Conservation (phyloP, 2,888 invertebrate species). For the Heliothis peltigera region DNA sequence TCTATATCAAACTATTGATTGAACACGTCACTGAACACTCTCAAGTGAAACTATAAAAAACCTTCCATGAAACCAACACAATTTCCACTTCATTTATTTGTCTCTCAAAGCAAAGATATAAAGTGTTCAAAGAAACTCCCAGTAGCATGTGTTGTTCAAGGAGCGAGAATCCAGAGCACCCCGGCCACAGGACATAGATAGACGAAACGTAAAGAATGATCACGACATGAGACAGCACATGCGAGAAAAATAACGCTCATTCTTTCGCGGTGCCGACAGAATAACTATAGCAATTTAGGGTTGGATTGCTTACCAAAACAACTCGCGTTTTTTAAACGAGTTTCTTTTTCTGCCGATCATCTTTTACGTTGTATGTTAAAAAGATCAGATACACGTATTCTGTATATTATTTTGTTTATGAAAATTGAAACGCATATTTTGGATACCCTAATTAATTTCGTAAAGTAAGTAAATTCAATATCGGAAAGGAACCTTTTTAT, state of each 20-base stretch:
- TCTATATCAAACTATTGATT: background rate
- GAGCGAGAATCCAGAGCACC: constrained; percentile 39
- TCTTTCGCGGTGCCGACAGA: constrained; percentile 65
- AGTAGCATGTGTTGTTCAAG: constrained; percentile 60
- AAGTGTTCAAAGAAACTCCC: constrained; percentile 44
- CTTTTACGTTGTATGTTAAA: background rate
- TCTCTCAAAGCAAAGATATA: constrained; percentile 46
- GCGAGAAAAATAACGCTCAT: constrained; percentile 77
- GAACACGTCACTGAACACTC: background rate
- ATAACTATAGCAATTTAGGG: constrained; percentile 77
- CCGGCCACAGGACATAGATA: constrained; percentile 68
- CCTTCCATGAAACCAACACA: constrained; percentile 2
- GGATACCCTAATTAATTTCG: too few relatives aligned
- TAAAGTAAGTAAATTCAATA: too few relatives aligned
- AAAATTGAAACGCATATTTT: too few relatives aligned
- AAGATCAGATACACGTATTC: background rate
- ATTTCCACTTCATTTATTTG: constrained; percentile 55
- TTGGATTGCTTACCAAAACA: constrained; percentile 66
- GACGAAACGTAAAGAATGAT: constrained; percentile 87
- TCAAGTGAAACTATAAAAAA: constrained; percentile 21
- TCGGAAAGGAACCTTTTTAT: too few relatives aligned
- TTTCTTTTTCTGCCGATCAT: constrained; percentile 26
- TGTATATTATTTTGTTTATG: too few relatives aligned
- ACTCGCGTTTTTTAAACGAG: constrained; percentile 20
- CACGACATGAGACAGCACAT: constrained; percentile 85